Conservation (phyloP, 2,113 vertebrate species). For the Anseranas semipalmata region DNA sequence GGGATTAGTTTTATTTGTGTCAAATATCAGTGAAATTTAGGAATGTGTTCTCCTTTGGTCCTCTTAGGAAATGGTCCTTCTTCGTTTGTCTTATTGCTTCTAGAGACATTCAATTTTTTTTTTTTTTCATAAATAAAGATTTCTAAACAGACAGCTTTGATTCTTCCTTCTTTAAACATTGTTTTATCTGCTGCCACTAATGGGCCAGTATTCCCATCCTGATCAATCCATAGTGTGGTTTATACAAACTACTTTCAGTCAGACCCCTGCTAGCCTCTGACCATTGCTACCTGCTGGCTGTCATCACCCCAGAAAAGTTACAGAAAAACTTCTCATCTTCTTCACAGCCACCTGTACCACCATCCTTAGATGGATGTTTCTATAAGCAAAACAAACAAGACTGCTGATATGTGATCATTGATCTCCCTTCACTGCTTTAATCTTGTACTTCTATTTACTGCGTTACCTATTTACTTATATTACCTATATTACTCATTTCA, state of each 20-base stretch:
- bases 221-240: background rate
- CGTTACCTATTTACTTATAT: background rate
- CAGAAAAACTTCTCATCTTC: slow-evolving; percentile 1
- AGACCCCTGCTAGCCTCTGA: background rate
- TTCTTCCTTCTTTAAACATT: background rate
- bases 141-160: background rate
- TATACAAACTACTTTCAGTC: background rate
- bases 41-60: background rate
- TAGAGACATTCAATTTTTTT: rapidly evolving
- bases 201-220: background rate
- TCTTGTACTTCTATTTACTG: background rate
- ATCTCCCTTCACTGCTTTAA: background rate
- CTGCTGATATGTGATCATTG: background rate
- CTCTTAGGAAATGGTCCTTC: background rate
- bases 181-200: background rate
- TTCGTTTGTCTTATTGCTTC: background rate
- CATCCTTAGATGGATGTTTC: background rate
- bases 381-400: slow-evolving; percentile 19
- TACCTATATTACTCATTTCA: background rate
- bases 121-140: background rate
- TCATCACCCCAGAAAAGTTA: background rate
- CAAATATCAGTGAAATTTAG: background rate
- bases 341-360: background rate
- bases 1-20: background rate
- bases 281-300: background rate